A percentile compares a stretch with the other conserved stretches of the same genome.
Evolutionary conservation across 1,140 invertebrate species (phyloP).

Genomic region (Medauroidea extradentata): DNA sequence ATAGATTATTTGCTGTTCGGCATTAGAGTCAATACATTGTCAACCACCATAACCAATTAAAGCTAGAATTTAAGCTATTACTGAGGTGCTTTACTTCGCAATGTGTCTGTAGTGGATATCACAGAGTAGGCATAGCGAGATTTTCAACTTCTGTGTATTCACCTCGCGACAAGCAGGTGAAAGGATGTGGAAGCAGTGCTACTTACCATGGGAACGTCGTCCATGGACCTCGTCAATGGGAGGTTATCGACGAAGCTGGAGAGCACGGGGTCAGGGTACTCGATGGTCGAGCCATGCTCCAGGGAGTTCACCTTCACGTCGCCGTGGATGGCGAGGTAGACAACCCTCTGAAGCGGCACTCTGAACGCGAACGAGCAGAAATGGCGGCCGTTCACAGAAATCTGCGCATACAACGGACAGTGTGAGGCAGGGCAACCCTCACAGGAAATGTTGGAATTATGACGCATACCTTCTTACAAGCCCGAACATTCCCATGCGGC

Average conservation of each 20-base stretch:
- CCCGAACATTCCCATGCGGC: too few relatives aligned
- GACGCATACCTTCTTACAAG: too few relatives aligned
- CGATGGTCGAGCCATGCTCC: constrained; percentile 38
- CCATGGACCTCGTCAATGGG: constrained; percentile 21
- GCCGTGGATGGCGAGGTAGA: constrained; percentile 54
- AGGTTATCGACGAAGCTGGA: constrained; percentile 15
- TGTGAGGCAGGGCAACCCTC: not conserved
- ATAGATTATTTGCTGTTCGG: too few relatives aligned
- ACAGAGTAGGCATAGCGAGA: too few relatives aligned
- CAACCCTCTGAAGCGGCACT: constrained; percentile 51
- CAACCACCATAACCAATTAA: too few relatives aligned
- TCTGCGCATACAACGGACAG: constrained; percentile 38
- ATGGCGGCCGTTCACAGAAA: constrained; percentile 66
- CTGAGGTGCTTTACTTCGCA: too few relatives aligned
- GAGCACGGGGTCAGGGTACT: constrained; percentile 49
- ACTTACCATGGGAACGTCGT: constrained; percentile 24
- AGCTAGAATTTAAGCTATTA: too few relatives aligned
- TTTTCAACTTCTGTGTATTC: too few relatives aligned
- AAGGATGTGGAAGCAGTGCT: too few relatives aligned
- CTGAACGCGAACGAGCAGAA: constrained; percentile 65
- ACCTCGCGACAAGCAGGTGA: too few relatives aligned
- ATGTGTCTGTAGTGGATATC: too few relatives aligned
- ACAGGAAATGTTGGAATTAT: not conserved
- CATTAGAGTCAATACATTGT: too few relatives aligned
- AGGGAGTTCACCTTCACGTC: constrained; percentile 49